Evolutionary conservation across 2,113 vertebrate genomes (phyloP).

Genomic region (Chinchilla lanigera): DNA sequence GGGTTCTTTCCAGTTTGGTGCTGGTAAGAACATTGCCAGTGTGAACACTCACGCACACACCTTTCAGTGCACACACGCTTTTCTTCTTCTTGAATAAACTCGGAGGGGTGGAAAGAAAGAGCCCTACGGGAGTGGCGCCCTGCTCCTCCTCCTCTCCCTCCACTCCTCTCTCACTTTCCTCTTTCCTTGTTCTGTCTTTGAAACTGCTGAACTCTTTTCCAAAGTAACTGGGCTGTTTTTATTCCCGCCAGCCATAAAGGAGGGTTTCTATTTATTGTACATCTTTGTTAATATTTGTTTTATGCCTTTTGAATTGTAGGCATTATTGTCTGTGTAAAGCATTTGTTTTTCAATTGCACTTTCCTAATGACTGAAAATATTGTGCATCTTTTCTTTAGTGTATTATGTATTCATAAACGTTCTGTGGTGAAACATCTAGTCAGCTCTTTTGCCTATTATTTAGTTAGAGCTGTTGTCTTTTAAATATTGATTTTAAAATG

Average conservation of each 20-base stretch:
- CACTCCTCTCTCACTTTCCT: fast-evolving
- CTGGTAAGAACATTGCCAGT: background rate
- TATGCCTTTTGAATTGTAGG: background rate
- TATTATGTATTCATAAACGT: background rate
- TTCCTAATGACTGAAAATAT: background rate
- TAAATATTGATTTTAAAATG: background rate
- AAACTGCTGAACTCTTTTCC: background rate
- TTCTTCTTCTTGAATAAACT: constrained; percentile 33
- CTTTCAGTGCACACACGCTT: background rate
- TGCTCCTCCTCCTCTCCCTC: background rate
- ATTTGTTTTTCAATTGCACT: background rate
- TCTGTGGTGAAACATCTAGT: background rate
- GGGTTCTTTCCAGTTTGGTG: background rate
- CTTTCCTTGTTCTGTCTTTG: background rate
- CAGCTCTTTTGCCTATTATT: background rate
- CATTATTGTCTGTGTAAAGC: background rate
- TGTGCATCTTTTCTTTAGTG: background rate
- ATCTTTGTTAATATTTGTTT: background rate
- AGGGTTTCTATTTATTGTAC: background rate
- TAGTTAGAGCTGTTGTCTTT: background rate
- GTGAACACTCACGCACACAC: background rate
- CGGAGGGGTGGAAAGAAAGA: background rate
- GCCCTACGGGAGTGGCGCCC: background rate
- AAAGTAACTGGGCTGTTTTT: background rate
- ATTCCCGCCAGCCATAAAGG: background rate